Conservation (phyloP, 2,888 invertebrate genomes). For the Agrochola circellaris region DNA sequence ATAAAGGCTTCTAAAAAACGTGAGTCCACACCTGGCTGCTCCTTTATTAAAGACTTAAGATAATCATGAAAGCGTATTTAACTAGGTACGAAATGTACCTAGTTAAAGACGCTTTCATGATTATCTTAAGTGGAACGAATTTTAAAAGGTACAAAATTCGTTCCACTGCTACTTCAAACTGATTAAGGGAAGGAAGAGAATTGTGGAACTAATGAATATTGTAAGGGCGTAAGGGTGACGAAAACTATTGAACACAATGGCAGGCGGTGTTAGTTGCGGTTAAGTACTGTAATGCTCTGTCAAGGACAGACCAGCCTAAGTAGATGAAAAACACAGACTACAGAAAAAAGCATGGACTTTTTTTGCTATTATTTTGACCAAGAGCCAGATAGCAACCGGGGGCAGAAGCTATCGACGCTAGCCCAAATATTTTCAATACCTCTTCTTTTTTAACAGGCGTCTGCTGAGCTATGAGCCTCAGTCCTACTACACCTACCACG, state of each 20-base stretch:
- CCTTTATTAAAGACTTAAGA: no score
- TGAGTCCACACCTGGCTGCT: neutral
- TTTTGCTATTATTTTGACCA: neutral
- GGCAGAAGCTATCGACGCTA: neutral
- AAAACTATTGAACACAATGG: slow-evolving; percentile 38
- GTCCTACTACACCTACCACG: slow-evolving; percentile 93
- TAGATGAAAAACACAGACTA: neutral
- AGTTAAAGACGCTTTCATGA: no score
- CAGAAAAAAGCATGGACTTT: neutral
- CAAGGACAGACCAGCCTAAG: neutral
- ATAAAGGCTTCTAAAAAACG: neutral
- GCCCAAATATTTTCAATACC: neutral
- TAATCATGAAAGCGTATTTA: no score
- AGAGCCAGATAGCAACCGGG: neutral
- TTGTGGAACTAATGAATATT: slow-evolving; percentile 36
- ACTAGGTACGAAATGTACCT: no score
- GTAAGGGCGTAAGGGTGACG: slow-evolving; percentile 19
- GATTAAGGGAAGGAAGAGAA: slow-evolving; percentile 43
- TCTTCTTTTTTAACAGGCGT: slow-evolving; percentile 72
- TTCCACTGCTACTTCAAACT: slow-evolving; percentile 4
- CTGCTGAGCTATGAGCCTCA: slow-evolving; percentile 91
- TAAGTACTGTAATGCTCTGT: neutral
- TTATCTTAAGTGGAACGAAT: no score
- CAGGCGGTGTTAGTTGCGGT: slow-evolving; percentile 24
- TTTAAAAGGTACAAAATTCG: slow-evolving; percentile 12